A percentile compares a stretch with the other conserved stretches of the same genome.
phyloP scores from a whole-genome alignment of 2,113 vertebrate genomes.

The Neomonachus schauinslandi region DNA sequence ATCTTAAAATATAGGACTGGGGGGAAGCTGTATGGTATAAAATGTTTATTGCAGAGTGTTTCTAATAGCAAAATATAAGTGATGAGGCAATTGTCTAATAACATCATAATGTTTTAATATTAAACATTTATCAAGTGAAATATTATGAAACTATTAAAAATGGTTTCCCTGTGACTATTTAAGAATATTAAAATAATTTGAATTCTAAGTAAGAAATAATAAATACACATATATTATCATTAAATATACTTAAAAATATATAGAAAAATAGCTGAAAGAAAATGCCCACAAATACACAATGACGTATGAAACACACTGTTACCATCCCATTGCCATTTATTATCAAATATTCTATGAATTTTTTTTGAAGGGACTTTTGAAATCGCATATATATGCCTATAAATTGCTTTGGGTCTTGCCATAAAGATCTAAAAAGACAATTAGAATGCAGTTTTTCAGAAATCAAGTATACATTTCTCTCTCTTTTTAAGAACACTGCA shows the following conservation, averaged over 20 bases:
- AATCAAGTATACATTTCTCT: neutral
- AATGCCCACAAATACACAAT: neutral
- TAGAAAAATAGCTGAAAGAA: neutral
- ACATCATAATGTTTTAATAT: neutral
- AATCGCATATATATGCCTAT: neutral
- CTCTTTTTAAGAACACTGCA: neutral
- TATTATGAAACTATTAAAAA: neutral
- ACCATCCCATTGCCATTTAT: neutral
- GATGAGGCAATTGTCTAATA: neutral
- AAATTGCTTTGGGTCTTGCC: slow-evolving; percentile 12
- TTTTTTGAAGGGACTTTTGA: neutral
- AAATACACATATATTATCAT: neutral
- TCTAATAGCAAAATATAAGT: neutral
- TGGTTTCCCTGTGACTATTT: neutral
- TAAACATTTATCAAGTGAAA: neutral
- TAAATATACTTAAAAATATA: neutral
- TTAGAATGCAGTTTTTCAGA: neutral
- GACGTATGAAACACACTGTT: neutral
- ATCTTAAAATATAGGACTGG: neutral
- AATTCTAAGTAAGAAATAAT: neutral
- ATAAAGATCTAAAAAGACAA: neutral
- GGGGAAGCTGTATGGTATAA: neutral
- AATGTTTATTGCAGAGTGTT: neutral
- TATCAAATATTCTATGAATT: neutral
- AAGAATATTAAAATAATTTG: neutral